Percentiles rank a stretch among this genome's conserved stretches.
phyloP scores from a whole-genome alignment of 2,113 vertebrate species.

The Peucedramus taeniatus region DNA sequence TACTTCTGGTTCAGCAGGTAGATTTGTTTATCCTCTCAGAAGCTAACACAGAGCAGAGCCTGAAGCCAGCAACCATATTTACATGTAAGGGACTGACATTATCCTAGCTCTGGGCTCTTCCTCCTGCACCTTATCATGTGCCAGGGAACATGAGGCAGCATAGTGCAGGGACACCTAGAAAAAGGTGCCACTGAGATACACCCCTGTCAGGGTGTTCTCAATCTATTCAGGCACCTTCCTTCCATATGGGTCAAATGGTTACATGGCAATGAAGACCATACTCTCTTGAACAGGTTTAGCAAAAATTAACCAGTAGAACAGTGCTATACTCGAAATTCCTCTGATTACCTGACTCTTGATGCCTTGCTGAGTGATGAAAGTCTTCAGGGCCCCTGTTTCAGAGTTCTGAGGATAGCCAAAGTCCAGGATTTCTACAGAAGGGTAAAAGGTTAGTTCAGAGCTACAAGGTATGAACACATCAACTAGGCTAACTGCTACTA shows the following conservation, averaged over 20 bases:
- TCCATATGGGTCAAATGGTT: background rate
- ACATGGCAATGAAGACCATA: background rate
- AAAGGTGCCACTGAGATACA: background rate
- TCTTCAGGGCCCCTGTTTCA: constrained; percentile 97
- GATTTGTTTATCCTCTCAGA: background rate
- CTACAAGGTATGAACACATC: background rate
- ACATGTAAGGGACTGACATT: background rate
- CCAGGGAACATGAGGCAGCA: background rate
- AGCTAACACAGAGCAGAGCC: background rate
- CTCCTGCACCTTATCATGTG: accelerated
- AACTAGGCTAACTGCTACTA: background rate
- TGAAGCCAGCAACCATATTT: background rate
- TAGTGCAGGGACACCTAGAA: background rate
- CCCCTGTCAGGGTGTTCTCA: background rate
- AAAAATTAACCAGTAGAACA: background rate
- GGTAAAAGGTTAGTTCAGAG: constrained; percentile 29
- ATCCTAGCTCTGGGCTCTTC: background rate
- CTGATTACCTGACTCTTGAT: constrained; percentile 94
- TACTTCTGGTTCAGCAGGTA: background rate
- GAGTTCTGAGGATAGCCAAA: constrained; percentile 99
- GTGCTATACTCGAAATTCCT: background rate
- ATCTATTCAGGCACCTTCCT: background rate
- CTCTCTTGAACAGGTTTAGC: background rate
- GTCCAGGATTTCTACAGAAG: constrained; percentile 91
- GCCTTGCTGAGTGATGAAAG: constrained; percentile 99